Evolutionary conservation across 2,888 invertebrate species (phyloP).

Genomic region (Pterostichus madidus): DNA sequence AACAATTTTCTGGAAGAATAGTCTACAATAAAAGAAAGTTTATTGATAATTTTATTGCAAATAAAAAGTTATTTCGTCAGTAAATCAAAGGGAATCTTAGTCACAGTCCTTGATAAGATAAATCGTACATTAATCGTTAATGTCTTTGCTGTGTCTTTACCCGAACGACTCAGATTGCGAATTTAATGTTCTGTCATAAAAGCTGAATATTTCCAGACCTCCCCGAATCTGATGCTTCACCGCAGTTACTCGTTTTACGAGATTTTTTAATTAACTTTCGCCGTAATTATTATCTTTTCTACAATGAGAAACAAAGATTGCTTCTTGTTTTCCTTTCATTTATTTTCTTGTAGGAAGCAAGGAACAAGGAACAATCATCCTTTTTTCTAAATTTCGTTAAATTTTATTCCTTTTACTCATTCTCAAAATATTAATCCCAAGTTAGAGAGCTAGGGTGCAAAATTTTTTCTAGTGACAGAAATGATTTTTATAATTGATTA

Average conservation of each 20-base stretch:
- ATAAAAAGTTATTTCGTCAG: conserved; percentile 45
- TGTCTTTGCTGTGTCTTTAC: conserved; percentile 55
- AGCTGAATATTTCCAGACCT: conserved; percentile 23
- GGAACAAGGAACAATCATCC: no score
- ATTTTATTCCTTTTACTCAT: no score
- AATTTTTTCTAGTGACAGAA: no score
- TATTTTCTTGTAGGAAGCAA: no score
- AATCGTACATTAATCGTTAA: conserved; percentile 54
- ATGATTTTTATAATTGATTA: no score
- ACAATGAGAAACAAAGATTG: conserved; percentile 32
- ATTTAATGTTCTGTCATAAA: conserved; percentile 42
- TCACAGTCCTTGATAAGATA: conserved; percentile 51
- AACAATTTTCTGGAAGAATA: conserved; percentile 38
- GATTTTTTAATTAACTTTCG: conserved; percentile 50
- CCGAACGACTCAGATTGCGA: conserved; percentile 40
- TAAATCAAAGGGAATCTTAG: conserved; percentile 50
- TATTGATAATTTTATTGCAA: conserved; percentile 53
- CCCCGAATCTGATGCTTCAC: not conserved
- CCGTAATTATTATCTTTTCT: conserved; percentile 33
- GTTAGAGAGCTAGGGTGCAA: no score
- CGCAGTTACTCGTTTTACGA: conserved; percentile 27
- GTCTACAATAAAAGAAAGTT: conserved; percentile 48
- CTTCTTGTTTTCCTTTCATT: not conserved
- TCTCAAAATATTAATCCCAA: no score
- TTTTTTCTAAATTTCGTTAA: no score